These are phyloP conservation scores for Otis tarda DNA, from an alignment of 2,113 vertebrate genomes.

Conservation along the genomic window DNA sequence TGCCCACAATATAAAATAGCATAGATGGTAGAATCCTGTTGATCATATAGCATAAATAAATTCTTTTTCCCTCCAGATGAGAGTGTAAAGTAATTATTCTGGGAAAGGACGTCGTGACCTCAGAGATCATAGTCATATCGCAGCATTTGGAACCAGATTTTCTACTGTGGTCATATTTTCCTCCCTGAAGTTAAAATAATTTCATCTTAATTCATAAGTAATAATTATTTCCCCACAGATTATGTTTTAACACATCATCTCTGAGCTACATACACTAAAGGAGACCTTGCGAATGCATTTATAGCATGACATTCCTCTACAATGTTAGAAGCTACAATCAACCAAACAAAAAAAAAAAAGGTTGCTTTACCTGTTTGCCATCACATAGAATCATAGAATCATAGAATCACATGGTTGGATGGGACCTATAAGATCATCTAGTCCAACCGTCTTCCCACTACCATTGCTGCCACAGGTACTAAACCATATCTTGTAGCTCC, in stretches of 20 bases:
- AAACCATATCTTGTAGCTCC: no score
- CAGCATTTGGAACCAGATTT: not conserved
- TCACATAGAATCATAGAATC: not conserved
- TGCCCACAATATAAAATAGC: not conserved
- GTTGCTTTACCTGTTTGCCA: not conserved
- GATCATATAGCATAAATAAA: not conserved
- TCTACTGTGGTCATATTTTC: not conserved
- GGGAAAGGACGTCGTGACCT: not conserved
- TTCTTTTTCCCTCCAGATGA: not conserved
- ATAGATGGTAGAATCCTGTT: not conserved
- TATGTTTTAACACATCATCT: not conserved
- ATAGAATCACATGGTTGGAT: no score
- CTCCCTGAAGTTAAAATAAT: not conserved
- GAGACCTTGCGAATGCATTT: not conserved
- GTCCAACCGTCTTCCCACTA: no score
- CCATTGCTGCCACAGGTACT: no score
- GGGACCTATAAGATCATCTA: no score
- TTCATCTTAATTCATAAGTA: not conserved
- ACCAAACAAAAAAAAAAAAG: not conserved
- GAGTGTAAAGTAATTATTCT: conserved; percentile 14
- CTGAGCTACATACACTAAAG: not conserved
- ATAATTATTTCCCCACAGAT: not conserved
- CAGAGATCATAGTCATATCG: not conserved
- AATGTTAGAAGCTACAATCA: not conserved
- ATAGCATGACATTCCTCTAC: not conserved